Evolutionary conservation across 1,140 invertebrate species (phyloP), one percentile per base, ranked within the genome.

Genomic region (Penaeus chinensis): DNA sequence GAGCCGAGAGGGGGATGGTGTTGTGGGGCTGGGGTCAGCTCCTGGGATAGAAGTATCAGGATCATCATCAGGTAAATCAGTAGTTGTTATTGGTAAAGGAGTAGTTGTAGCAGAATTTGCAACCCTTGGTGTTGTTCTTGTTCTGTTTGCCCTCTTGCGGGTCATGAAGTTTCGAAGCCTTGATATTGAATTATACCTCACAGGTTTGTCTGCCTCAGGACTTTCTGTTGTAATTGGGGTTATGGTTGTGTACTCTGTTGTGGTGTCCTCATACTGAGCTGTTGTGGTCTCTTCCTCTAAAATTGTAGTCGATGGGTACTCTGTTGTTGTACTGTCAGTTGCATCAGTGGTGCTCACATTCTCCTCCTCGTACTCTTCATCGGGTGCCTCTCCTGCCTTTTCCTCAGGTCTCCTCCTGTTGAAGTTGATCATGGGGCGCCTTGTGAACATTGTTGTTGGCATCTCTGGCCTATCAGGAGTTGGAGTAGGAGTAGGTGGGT

Each of bases 121-220:
- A 3, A 74, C 3, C 42, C 71, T 74, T 32, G 60, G 19, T 47
- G 47, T 62, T 62, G 74, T 65, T n/a, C 2, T 24, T 63, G 71
- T 65, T 47, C 11, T 47, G 20, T 65, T 82, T 63, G 37, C 71
- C 54, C 69, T 82, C 54, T 62, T 82, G 37, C 32, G 63, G 4
- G 80, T 62, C 80, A 82, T 87, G 24, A 87, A 60, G 80, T 82
- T 82, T 3, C 80, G 69, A 61, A 87, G 71, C 1, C 85, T 80
- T 60, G 77, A 69, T 22, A 87, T 82, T 3, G 85, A 87, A 65
- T 27, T 82, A 19, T 47, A 83, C 65, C 66, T 82, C 19, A 20
- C 20, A 27, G 62, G 77, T 71, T 61, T 77, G 13, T 20, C 74
- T n/a, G 54, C 2, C 60, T 11, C 10, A 18, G 85, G 60, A 32